These are phyloP conservation scores for Actinia equina DNA, from an alignment of 64 coral and sea anemone species.

Conservation along the genomic window DNA sequence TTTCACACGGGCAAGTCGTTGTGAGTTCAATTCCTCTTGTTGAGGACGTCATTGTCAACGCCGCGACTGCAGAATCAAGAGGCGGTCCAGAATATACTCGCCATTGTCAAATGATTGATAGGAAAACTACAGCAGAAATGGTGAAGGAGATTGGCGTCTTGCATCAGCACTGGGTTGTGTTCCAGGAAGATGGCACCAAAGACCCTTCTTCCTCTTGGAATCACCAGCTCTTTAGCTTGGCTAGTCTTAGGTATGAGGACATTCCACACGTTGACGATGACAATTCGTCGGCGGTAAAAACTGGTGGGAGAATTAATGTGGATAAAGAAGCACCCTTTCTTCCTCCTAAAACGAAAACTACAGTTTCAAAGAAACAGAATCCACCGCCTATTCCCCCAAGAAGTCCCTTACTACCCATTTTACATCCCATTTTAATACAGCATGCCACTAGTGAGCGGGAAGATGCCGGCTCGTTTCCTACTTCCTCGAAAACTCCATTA, in stretches of 20 bases:
- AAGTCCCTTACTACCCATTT: neutral
- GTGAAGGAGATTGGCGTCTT: neutral
- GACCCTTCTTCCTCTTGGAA: neutral
- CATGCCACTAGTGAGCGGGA: neutral
- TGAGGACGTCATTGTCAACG: neutral
- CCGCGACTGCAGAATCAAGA: neutral
- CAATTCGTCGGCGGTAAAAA: neutral
- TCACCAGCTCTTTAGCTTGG: neutral
- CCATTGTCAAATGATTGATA: neutral
- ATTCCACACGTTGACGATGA: neutral
- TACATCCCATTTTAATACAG: neutral
- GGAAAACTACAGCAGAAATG: neutral
- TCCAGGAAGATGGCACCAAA: constrained; percentile 8
- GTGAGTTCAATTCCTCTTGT: neutral
- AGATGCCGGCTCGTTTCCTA: neutral
- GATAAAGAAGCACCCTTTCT: neutral
- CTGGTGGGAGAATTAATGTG: neutral
- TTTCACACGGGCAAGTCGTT: neutral
- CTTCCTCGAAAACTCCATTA: neutral
- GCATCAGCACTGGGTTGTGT: neutral
- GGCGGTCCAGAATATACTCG: neutral
- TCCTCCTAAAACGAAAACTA: constrained; percentile 3
- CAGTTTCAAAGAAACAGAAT: neutral
- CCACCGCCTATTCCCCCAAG: neutral
- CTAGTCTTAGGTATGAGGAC: neutral